Base-by-base conservation (phyloP, 2,113 vertebrate species). In the Cygnus buccinator region DNA sequence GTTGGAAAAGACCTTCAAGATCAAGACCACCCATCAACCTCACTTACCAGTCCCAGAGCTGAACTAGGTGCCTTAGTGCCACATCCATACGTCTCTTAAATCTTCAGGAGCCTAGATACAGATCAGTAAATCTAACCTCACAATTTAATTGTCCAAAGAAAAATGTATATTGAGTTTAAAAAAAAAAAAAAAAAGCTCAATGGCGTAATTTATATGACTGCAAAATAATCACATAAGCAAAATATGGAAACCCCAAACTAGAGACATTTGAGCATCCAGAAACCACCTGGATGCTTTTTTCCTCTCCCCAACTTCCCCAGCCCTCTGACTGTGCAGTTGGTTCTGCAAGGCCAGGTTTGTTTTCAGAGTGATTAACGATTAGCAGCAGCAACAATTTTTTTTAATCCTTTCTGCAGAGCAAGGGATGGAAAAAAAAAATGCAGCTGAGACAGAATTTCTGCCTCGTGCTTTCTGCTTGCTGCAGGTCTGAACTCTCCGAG, bases 261-360 rank as follows among this genome's bases (percentile, higher is more conserved):
- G 77, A 89, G 80, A 79, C 39, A 43, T 48, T 54, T 65, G 87
- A 92, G 63, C 70, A 75, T 41, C 23, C 41, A 78, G 74, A 84
- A 92, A 54, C 48, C 59, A 67, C 14, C 5, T 37, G 23, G 93
- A 62, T 4, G 48, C n/a, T 70, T 88, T 81, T 72, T 90, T 87
- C 73, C 50, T 63, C 17, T 10, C 44, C 33, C 16, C 31, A 7
- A 12, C 80, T 89, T 59, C 66, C 77, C 57, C 59, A 31, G 54
- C 39, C 58, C n/a, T 90, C 78, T 70, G 75, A 87, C 8, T 73
- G 59, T 74, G 35, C 29, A 39, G 58, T 94, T 80, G 77, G 89
- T 89, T 97, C 89, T 94, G 93, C 91, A 89, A 91, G 89, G 61
- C 73, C 93, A 82, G 79, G 58, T 93, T 95, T 95, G 80, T 52